phyloP scores from a whole-genome alignment of 2,113 vertebrate species.

The Thamnaconus septentrionalis region DNA sequence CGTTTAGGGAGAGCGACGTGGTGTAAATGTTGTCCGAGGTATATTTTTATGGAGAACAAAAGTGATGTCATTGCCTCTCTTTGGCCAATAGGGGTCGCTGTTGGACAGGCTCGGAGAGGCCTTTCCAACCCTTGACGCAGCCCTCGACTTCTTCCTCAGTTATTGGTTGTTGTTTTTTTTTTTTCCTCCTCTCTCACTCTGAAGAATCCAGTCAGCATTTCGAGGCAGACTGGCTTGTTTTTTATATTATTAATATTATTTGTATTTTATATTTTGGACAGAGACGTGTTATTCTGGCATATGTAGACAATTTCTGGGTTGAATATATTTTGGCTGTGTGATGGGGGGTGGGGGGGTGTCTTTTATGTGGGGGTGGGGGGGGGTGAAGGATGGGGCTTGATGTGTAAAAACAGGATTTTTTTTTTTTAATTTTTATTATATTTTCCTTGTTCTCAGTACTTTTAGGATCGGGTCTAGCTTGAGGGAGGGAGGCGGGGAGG shows the following conservation, averaged over 20 bases:
- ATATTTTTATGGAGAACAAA: conserved; percentile 57
- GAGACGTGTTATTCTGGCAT: conserved; percentile 22
- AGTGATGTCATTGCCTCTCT: conserved; percentile 48
- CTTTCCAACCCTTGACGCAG: conserved; percentile 19
- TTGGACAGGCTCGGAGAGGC: conserved; percentile 60
- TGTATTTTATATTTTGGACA: conserved; percentile 7
- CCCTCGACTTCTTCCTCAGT: conserved; percentile 42
- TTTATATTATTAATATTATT: no score
- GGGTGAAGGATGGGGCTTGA: conserved; percentile 6
- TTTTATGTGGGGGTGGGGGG: conserved; percentile 23
- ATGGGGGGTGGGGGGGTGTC: conserved; percentile 9
- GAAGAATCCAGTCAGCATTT: conserved; percentile 51
- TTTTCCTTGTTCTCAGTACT: conserved; percentile 42
- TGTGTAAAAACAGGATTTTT: conserved; percentile 39
- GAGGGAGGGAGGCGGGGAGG: conserved; percentile 20
- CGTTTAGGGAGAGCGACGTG: conserved; percentile 37
- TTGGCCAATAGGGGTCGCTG: conserved; percentile 64
- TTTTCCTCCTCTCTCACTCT: conserved; percentile 71
- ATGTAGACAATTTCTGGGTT: conserved; percentile 37
- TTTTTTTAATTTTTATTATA: conserved; percentile 19
- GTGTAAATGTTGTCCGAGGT: conserved; percentile 39
- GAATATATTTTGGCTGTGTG: conserved; percentile 12
- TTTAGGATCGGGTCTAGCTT: conserved; percentile 42
- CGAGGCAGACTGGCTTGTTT: conserved; percentile 20
- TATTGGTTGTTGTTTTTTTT: conserved; percentile 40